Conservation (phyloP, 2,888 invertebrate genomes). For the Coleophora flavipennella region DNA sequence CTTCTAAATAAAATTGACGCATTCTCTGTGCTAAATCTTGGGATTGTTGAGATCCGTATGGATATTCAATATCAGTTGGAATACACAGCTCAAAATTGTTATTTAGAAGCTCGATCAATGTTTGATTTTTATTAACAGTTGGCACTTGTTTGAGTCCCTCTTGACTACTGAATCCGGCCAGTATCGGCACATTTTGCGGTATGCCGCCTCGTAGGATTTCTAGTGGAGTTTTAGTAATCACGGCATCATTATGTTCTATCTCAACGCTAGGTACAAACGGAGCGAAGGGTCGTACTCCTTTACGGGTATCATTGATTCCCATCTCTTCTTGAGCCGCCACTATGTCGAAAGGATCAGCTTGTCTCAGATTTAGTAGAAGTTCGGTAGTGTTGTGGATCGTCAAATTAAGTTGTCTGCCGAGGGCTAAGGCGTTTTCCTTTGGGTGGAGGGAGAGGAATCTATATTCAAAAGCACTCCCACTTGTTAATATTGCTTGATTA, state of each 20-base stretch:
- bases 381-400: conserved; percentile 10
- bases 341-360: conserved; percentile 19
- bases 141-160: conserved; percentile 31
- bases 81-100: conserved; percentile 22
- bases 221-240: conserved; percentile 36
- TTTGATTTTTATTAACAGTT: conserved; percentile 7
- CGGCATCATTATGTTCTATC: conserved; percentile 22
- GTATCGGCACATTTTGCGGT: conserved; percentile 37
- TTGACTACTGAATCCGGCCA: conserved; percentile 40
- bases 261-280: conserved; percentile 47
- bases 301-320: conserved; percentile 12
- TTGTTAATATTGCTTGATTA: conserved; percentile 20
- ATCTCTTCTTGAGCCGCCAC: conserved; percentile 19
- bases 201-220: conserved; percentile 28
- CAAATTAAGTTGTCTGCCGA: conserved; percentile 18
- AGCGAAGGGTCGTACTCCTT: conserved; percentile 17
- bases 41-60: conserved; percentile 16
- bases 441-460: conserved; percentile 22
- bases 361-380: conserved; percentile 15
- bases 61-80: conserved; percentile 27
- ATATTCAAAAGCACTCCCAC: conserved; percentile 23
- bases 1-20: conserved; percentile 22
- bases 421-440: conserved; percentile 13
- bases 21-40: conserved; percentile 20
- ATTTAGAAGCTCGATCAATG: conserved; percentile 15